Evolutionary conservation across 1,140 invertebrate genomes (phyloP).

Genomic region (Cheumatopsyche charites): DNA sequence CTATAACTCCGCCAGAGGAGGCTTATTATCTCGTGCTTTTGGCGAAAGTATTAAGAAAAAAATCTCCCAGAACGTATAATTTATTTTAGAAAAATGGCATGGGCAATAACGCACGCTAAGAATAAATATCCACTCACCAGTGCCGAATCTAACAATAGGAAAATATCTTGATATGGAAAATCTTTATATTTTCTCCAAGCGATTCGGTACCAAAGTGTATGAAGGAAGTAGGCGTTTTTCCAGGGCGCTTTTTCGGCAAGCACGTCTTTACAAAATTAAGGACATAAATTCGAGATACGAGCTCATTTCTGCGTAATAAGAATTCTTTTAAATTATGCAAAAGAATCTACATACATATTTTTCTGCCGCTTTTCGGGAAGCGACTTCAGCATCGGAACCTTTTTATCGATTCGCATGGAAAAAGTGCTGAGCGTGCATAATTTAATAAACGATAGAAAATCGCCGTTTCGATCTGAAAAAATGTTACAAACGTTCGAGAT

Average conservation of each 20-base stretch:
- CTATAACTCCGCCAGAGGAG: conserved; percentile 1
- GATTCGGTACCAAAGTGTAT: too few species aligned
- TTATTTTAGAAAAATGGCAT: conserved; percentile 13
- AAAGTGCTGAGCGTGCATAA: too few species aligned
- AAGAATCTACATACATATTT: too few species aligned
- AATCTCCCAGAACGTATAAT: conserved; percentile 3
- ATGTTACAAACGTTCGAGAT: neutral
- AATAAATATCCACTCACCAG: conserved; percentile 2
- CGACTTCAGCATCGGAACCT: too few species aligned
- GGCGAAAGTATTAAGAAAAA: neutral
- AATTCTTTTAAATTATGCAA: neutral
- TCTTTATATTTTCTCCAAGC: too few species aligned
- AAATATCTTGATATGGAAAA: neutral
- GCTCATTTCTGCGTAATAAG: neutral
- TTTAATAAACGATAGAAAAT: too few species aligned
- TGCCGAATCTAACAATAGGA: neutral
- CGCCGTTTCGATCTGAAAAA: too few species aligned
- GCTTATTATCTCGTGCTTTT: conserved; percentile 18
- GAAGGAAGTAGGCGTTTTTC: neutral
- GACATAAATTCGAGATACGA: conserved; percentile 12
- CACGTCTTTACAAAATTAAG: conserved; percentile 3
- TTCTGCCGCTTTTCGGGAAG: too few species aligned
- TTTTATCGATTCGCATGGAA: too few species aligned
- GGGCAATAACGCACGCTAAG: conserved; percentile 3
- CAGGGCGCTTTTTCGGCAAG: neutral